These are phyloP conservation scores for Crotalus tigris DNA, from an alignment of 2,113 vertebrate genomes.

Conservation along the genomic window DNA sequence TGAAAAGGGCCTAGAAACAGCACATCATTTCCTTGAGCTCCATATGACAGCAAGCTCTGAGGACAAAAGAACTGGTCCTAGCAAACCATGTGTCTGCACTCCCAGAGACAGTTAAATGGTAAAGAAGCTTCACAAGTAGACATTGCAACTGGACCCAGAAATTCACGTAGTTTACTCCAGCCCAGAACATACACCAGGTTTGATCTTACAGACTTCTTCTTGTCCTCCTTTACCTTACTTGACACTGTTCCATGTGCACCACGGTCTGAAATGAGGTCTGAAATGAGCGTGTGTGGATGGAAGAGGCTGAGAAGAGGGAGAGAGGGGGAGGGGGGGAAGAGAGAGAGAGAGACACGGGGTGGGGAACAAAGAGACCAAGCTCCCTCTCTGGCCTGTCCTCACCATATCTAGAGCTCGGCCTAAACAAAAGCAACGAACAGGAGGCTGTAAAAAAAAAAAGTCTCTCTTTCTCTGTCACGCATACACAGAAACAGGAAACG, in stretches of 20 bases:
- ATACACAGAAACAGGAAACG: neutral
- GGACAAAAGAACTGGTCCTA: constrained; percentile 30
- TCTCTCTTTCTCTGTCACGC: neutral
- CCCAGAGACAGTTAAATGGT: neutral
- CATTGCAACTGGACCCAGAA: neutral
- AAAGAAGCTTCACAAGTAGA: neutral
- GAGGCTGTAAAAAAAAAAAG: neutral
- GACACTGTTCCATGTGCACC: neutral
- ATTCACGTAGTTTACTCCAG: neutral
- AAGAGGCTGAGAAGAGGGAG: neutral
- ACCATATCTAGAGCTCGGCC: neutral
- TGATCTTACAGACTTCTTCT: neutral
- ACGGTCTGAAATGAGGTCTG: neutral
- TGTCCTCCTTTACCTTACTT: neutral
- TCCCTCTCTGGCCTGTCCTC: neutral
- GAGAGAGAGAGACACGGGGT: neutral
- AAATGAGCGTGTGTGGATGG: neutral
- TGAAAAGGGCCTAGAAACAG: neutral
- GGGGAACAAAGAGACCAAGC: constrained; percentile 15
- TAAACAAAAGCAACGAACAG: constrained; percentile 12
- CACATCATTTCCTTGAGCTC: neutral
- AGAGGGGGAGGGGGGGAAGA: neutral
- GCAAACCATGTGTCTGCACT: constrained; percentile 30
- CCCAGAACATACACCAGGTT: neutral
- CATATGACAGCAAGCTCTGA: neutral